Percentiles rank a stretch among this genome's conserved stretches.
These are phyloP conservation scores for Liolophura sinensis DNA, from an alignment of 1,140 invertebrate genomes.

Conservation along the genomic window DNA sequence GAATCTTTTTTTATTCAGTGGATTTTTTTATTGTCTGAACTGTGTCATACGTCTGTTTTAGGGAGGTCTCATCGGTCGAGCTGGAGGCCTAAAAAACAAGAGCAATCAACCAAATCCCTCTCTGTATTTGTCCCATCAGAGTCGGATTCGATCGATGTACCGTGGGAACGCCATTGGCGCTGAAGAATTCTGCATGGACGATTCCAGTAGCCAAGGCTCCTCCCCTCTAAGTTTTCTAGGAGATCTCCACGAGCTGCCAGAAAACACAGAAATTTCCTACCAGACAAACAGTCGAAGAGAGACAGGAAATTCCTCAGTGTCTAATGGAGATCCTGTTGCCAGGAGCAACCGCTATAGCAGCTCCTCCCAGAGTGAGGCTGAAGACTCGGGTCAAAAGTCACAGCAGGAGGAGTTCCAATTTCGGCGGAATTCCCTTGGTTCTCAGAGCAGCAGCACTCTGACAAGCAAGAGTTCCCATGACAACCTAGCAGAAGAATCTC, in stretches of 20 bases:
- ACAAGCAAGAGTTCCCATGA: conserved; percentile 31
- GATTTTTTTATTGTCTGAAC: no score
- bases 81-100: neutral
- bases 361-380: neutral
- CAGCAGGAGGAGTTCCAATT: no score
- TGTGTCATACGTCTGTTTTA: conserved; percentile 18
- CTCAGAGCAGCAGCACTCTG: conserved; percentile 10
- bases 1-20: no score
- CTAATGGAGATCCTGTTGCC: conserved; percentile 2
- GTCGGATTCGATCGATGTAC: conserved; percentile 44
- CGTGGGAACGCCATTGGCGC: conserved; percentile 3
- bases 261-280: neutral
- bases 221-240: conserved; percentile 10
- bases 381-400: no score
- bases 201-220: conserved; percentile 4
- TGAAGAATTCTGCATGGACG: conserved; percentile 4
- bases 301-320: conserved; percentile 16
- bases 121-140: conserved; percentile 43
- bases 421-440: no score
- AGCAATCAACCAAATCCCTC: conserved; percentile 31
- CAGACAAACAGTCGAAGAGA: conserved; percentile 11
- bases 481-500: conserved; percentile 22
- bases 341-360: conserved; percentile 1
- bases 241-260: neutral
- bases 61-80: conserved; percentile 33